phyloP scores from a whole-genome alignment of 2,888 invertebrate species.

The Hoplodrina ambigua region DNA sequence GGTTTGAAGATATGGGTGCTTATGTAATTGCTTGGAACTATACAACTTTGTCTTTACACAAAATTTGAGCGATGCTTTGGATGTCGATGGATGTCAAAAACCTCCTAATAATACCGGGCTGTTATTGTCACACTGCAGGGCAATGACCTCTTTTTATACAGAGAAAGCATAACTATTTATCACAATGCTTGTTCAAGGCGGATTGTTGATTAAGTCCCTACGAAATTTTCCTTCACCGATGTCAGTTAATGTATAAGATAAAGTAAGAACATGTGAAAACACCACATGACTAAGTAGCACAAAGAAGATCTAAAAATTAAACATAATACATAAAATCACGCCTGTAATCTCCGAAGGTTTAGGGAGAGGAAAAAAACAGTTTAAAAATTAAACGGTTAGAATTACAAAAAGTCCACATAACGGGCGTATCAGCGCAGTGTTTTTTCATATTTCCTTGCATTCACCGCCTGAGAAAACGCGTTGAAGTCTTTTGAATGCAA shows the following conservation, averaged over 20 bases:
- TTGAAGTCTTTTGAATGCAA: constrained; percentile 70
- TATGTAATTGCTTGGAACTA: neutral
- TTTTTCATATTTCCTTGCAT: constrained; percentile 53
- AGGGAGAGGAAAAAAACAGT: neutral
- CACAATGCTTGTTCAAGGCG: too few relatives aligned
- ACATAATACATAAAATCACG: too few relatives aligned
- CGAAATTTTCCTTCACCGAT: too few relatives aligned
- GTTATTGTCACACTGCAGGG: too few relatives aligned
- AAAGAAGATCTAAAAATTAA: constrained; percentile 17
- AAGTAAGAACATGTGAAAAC: too few relatives aligned
- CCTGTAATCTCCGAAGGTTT: too few relatives aligned
- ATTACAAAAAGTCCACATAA: constrained; percentile 19
- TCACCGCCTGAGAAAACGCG: constrained; percentile 62
- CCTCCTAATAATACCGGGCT: too few relatives aligned
- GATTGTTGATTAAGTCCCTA: too few relatives aligned
- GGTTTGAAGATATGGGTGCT: neutral
- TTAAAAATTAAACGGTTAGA: constrained; percentile 18
- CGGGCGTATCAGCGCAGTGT: constrained; percentile 17
- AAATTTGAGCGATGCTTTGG: too few relatives aligned
- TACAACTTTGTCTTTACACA: neutral
- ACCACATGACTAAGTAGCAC: neutral
- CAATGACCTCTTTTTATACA: too few relatives aligned
- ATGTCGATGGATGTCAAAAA: neutral
- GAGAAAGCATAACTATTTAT: too few relatives aligned
- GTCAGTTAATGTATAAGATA: too few relatives aligned